phyloP scores from a whole-genome alignment of 2,113 vertebrate genomes.

The Chauna torquata region DNA sequence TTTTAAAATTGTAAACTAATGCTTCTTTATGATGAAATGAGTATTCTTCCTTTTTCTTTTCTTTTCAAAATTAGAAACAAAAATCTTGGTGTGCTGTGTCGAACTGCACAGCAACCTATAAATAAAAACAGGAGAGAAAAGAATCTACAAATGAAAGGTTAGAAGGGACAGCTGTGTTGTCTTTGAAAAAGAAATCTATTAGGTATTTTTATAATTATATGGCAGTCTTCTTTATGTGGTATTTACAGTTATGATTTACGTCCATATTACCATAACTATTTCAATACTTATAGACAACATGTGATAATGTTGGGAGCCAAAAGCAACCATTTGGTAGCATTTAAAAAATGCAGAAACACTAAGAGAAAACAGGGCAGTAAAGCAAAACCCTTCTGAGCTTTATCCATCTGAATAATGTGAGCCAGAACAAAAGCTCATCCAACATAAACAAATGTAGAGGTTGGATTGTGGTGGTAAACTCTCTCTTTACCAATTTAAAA shows the following conservation, averaged over 20 bases:
- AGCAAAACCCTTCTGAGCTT: constrained; percentile 43
- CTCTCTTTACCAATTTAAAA: constrained; percentile 40
- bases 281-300: constrained; percentile 66
- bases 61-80: constrained; percentile 61
- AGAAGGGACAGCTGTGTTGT: constrained; percentile 65
- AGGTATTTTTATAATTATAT: constrained; percentile 72
- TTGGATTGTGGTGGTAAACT: constrained; percentile 22
- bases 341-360: constrained; percentile 61
- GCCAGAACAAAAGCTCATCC: constrained; percentile 39
- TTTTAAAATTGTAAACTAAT: constrained; percentile 47
- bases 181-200: constrained; percentile 69
- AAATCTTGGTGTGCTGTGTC: constrained; percentile 22
- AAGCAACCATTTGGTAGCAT: constrained; percentile 66
- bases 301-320: constrained; percentile 59
- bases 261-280: constrained; percentile 66
- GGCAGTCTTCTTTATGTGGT: constrained; percentile 65
- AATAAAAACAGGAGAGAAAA: constrained; percentile 66
- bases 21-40: constrained; percentile 43
- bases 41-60: constrained; percentile 19
- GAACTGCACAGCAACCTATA: constrained; percentile 42
- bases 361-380: constrained; percentile 55
- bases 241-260: constrained; percentile 68
- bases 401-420: not conserved
- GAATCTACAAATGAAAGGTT: constrained; percentile 63
- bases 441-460: constrained; percentile 49